Percentiles rank a stretch among this genome's conserved stretches.
Conservation (phyloP, 2,888 invertebrate species). For the Drosophila meridionalis region DNA sequence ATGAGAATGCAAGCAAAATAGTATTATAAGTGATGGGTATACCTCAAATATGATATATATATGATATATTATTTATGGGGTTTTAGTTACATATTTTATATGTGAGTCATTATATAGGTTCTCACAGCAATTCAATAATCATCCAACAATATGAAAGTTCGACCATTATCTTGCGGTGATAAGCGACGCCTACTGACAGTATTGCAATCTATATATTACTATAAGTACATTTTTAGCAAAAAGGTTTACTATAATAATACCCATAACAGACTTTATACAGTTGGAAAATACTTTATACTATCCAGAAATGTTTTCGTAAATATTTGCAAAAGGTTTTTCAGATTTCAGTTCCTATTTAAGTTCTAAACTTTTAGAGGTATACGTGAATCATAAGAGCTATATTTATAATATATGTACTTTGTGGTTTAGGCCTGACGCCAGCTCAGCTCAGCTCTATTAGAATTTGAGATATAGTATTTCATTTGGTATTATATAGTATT, state of each 20-base stretch:
- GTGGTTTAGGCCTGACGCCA: neutral
- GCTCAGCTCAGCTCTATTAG: neutral
- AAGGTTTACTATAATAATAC: neutral
- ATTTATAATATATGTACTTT: neutral
- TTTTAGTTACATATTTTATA: neutral
- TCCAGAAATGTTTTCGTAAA: neutral
- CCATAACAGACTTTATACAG: neutral
- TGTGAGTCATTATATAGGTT: neutral
- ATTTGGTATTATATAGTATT: neutral
- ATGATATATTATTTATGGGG: neutral
- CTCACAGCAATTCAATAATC: neutral
- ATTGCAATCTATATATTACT: conserved; percentile 3
- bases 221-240: neutral
- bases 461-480: neutral
- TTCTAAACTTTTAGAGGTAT: neutral
- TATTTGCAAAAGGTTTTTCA: neutral
- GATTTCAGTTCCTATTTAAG: neutral
- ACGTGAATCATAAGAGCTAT: neutral
- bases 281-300: neutral
- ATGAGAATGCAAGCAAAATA: conserved; percentile 8
- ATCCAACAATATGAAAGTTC: neutral
- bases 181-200: conserved; percentile 1
- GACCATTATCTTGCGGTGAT: conserved; percentile 3
- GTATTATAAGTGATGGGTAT: neutral
- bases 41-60: too few relatives aligned